phyloP scores from a whole-genome alignment of 2,888 invertebrate species.

The Epistrophe eligans region DNA sequence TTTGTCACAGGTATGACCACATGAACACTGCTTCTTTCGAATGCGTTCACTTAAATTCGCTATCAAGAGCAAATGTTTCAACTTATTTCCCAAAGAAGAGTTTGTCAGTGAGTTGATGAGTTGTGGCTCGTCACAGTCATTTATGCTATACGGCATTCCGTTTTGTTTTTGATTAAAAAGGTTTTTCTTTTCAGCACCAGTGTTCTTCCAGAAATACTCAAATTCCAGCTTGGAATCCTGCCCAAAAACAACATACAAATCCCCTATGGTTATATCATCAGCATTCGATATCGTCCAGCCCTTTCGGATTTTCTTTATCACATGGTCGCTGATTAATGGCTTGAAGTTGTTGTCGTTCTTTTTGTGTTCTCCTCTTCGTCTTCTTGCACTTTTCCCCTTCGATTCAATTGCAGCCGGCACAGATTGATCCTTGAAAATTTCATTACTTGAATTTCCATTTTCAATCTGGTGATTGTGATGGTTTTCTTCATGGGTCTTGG shows the following conservation, averaged over 20 bases:
- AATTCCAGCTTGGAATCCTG: slow-evolving; percentile 89
- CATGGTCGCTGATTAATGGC: slow-evolving; percentile 82
- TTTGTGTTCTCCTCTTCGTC: slow-evolving; percentile 46
- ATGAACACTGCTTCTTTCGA: slow-evolving; percentile 82
- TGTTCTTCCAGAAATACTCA: slow-evolving; percentile 92
- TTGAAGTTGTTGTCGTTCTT: slow-evolving; percentile 78
- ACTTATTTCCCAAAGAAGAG: slow-evolving; percentile 81
- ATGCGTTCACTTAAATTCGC: slow-evolving; percentile 83
- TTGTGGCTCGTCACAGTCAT: slow-evolving; percentile 80
- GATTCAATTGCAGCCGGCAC: slow-evolving; percentile 22
- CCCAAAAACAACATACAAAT: slow-evolving; percentile 93
- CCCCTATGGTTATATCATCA: slow-evolving; percentile 93
- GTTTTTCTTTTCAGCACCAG: slow-evolving; percentile 78
- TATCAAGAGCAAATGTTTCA: slow-evolving; percentile 83
- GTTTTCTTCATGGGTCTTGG: slow-evolving; percentile 25
- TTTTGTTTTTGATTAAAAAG: slow-evolving; percentile 75
- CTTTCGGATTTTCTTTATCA: slow-evolving; percentile 82
- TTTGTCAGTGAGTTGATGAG: slow-evolving; percentile 79
- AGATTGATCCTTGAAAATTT: slow-evolving; percentile 38
- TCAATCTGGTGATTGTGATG: slow-evolving; percentile 18
- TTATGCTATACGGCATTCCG: slow-evolving; percentile 79
- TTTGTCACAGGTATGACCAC: slow-evolving; percentile 83
- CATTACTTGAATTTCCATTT: slow-evolving; percentile 49
- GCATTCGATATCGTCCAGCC: slow-evolving; percentile 93
- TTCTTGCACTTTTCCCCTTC: slow-evolving; percentile 54